Percentiles rank a stretch among this genome's conserved stretches.
These are phyloP conservation scores for Trinectes maculatus DNA, from an alignment of 2,113 vertebrate genomes.

Conservation along the genomic window DNA sequence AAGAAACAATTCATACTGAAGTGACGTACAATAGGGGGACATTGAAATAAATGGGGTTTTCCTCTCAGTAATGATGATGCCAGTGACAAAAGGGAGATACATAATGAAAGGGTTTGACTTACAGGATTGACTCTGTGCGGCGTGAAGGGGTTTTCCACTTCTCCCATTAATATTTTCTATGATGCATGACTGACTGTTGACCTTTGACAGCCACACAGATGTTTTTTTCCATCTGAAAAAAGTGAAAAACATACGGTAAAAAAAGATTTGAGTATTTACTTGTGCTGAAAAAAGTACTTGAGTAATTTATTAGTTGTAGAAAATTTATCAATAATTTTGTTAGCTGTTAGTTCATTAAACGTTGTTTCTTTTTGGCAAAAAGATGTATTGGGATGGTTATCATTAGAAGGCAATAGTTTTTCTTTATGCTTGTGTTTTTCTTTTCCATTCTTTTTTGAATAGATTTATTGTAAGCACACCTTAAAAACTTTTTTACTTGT, in stretches of 20 bases:
- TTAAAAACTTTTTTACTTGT: too few species aligned
- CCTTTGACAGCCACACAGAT: slow-evolving; percentile 18
- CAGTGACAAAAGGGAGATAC: not conserved
- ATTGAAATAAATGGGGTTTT: slow-evolving; percentile 3
- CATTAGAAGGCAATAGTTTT: too few species aligned
- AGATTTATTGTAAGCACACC: too few species aligned
- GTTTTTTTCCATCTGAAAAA: not conserved
- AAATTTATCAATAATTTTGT: too few species aligned
- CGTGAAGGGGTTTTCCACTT: slow-evolving; percentile 7
- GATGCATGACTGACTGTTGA: slow-evolving; percentile 23
- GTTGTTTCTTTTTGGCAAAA: too few species aligned
- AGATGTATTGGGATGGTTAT: too few species aligned
- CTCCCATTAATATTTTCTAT: slow-evolving; percentile 3
- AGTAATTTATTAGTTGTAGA: too few species aligned
- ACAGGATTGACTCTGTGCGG: not conserved
- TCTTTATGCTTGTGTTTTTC: too few species aligned
- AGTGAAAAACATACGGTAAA: not conserved
- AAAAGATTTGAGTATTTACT: too few species aligned
- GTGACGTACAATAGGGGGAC: not conserved
- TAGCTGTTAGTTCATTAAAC: too few species aligned
- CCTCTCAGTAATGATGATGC: slow-evolving; percentile 9
- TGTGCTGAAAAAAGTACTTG: too few species aligned
- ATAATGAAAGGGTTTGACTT: slow-evolving; percentile 16
- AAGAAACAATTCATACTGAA: slow-evolving; percentile 1
- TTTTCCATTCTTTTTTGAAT: too few species aligned